A percentile compares a stretch with the other conserved stretches of the same genome.
Evolutionary conservation across 2,113 vertebrate species (phyloP).

Genomic region (Cervus canadensis): DNA sequence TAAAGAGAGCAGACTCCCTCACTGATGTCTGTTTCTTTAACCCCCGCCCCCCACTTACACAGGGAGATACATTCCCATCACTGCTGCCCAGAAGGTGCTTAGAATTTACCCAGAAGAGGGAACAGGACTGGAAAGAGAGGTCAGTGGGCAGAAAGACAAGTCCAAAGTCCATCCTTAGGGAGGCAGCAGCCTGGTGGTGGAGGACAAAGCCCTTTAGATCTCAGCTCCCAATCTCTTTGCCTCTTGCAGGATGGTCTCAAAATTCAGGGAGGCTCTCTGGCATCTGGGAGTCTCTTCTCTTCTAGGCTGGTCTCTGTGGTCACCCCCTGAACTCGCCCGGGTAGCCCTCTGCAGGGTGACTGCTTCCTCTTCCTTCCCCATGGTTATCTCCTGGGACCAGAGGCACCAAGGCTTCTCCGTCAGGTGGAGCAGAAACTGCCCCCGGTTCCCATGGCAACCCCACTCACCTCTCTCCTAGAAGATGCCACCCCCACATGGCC

Average conservation of each 20-base stretch:
- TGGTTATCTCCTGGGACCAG: background rate
- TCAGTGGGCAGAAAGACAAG: background rate
- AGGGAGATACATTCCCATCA: background rate
- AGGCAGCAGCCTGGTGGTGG: background rate
- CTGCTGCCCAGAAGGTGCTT: background rate
- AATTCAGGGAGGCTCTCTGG: too few relatives aligned
- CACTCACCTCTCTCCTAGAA: too few relatives aligned
- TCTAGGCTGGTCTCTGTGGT: background rate
- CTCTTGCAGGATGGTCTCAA: background rate
- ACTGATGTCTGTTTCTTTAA: background rate
- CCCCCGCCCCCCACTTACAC: background rate
- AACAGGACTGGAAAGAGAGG: background rate
- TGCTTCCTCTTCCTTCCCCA: background rate
- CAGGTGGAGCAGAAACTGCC: too few relatives aligned
- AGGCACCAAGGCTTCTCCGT: background rate
- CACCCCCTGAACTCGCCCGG: rapidly evolving
- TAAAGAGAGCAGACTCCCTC: background rate
- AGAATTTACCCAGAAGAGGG: background rate
- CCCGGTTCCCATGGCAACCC: rapidly evolving
- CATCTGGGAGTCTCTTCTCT: background rate
- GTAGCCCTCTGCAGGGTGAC: background rate
- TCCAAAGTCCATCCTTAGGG: background rate
- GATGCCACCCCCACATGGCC: background rate
- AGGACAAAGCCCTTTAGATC: background rate
- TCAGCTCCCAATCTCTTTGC: background rate